These are phyloP conservation scores for Papilio dardanus DNA, from an alignment of 1,140 invertebrate genomes.

Conservation along the genomic window DNA sequence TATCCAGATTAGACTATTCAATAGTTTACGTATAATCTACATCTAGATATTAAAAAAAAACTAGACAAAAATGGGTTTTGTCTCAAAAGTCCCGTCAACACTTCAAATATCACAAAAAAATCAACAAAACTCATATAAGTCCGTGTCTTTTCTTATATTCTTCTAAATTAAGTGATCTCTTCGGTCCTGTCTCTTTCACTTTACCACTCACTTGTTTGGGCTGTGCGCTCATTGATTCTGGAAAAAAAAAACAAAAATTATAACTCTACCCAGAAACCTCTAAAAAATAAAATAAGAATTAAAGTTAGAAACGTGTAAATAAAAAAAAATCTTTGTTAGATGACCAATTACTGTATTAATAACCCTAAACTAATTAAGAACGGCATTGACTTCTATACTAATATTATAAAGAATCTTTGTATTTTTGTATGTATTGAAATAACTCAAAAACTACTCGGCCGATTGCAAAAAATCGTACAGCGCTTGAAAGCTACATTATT, in stretches of 20 bases:
- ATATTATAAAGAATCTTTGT: too few relatives aligned
- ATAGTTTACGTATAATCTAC: too few relatives aligned
- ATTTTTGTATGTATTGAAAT: too few relatives aligned
- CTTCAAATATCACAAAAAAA: conserved; percentile 36
- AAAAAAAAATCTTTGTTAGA: neutral
- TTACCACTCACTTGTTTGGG: conserved; percentile 87
- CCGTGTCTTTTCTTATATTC: conserved; percentile 98
- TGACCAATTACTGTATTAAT: neutral
- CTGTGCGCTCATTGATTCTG: conserved; percentile 85
- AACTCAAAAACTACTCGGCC: too few relatives aligned
- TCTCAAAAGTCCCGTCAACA: conserved; percentile 32
- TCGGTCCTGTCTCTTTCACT: conserved; percentile 91
- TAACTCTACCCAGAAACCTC: too few relatives aligned
- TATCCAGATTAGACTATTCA: too few relatives aligned
- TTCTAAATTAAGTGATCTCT: conserved; percentile 95
- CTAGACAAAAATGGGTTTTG: neutral
- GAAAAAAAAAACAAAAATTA: conserved; percentile 41
- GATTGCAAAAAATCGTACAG: too few relatives aligned
- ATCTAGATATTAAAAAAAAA: neutral
- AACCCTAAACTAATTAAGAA: neutral
- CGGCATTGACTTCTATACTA: too few relatives aligned
- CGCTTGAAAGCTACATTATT: too few relatives aligned
- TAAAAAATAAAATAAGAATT: neutral
- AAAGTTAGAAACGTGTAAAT: neutral
- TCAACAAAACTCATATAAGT: conserved; percentile 87